Conservation (phyloP, 2,113 vertebrate species). For the Prietella phreatophila region DNA sequence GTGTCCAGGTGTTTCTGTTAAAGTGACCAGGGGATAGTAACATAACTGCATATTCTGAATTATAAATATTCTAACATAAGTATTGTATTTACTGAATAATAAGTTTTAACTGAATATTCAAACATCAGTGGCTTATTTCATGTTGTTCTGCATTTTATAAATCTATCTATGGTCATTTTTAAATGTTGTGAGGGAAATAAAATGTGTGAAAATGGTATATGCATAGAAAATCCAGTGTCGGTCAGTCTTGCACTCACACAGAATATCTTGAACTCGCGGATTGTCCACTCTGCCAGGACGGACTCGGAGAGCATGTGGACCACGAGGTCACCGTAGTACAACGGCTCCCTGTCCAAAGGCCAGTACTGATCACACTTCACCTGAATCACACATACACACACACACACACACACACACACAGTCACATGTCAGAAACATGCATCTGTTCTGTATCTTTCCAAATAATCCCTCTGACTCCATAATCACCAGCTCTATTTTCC, state of each 20-base stretch:
- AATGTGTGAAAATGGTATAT: background rate
- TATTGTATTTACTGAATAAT: background rate
- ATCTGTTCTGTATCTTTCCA: background rate
- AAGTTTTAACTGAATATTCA: background rate
- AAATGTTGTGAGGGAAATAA: background rate
- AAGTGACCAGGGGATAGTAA: background rate
- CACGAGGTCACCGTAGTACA: constrained; percentile 93
- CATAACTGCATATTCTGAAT: background rate
- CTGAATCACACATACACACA: constrained; percentile 61
- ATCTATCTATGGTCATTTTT: background rate
- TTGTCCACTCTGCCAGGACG: constrained; percentile 93
- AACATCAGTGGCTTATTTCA: background rate
- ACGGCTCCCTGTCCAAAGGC: constrained; percentile 87
- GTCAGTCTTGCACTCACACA: constrained; percentile 72
- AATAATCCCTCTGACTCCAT: background rate
- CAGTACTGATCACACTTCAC: constrained; percentile 98
- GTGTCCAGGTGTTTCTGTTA: background rate
- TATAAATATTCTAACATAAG: background rate
- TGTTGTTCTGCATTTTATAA: background rate
- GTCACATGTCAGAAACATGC: background rate
- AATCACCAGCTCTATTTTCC: background rate
- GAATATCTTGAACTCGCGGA: constrained; percentile 92
- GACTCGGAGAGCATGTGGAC: constrained; percentile 94
- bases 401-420: constrained; percentile 7
- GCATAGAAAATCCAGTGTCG: background rate